Conservation (phyloP, 2,113 vertebrate species). For the Cryptotis parvus region DNA sequence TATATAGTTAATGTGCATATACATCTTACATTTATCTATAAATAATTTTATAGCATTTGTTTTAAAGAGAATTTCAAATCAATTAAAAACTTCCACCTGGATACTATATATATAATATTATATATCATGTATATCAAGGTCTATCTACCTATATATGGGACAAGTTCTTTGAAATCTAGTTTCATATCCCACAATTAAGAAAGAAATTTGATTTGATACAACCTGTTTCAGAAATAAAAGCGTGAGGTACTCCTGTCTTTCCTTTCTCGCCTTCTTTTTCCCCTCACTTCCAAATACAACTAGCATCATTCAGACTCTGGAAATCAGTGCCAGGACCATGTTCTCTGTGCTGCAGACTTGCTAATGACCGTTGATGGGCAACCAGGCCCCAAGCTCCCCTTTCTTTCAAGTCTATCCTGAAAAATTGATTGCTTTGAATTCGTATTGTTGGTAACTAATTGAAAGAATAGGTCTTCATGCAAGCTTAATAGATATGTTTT, state of each 20-base stretch:
- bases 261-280: neutral
- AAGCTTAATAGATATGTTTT: constrained; percentile 78
- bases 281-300: neutral
- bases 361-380: constrained; percentile 5
- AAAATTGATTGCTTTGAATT: constrained; percentile 73
- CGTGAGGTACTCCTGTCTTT: neutral
- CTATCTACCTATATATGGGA: neutral
- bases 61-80: too few relatives aligned
- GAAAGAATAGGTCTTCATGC: constrained; percentile 72
- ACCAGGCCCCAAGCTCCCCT: constrained; percentile 6
- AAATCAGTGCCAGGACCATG: neutral
- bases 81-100: too few relatives aligned
- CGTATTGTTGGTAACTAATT: constrained; percentile 76
- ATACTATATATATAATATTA: too few relatives aligned
- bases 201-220: neutral
- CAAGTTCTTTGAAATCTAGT: neutral
- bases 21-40: too few relatives aligned
- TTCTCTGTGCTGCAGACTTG: neutral
- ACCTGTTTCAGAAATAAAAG: neutral
- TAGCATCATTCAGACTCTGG: neutral
- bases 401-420: constrained; percentile 38
- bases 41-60: too few relatives aligned
- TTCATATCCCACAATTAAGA: neutral
- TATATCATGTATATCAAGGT: neutral
- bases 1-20: too few relatives aligned